phyloP scores from a whole-genome alignment of 2,888 invertebrate species.

The Diloba caeruleocephala region DNA sequence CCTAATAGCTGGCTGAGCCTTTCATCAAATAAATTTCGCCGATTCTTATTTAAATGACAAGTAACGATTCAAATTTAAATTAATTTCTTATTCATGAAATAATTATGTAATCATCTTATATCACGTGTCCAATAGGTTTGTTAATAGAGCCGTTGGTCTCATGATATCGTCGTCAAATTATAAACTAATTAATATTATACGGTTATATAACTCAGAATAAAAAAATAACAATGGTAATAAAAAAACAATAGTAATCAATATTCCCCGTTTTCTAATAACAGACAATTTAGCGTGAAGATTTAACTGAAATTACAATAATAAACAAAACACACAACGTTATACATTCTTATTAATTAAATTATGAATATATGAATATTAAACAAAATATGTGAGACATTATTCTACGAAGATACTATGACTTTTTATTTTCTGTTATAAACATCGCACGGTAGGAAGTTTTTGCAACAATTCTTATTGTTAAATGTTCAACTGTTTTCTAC shows the following conservation, averaged over 20 bases:
- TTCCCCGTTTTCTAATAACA: too few relatives aligned
- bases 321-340: too few relatives aligned
- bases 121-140: not conserved
- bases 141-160: too few relatives aligned
- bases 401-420: not conserved
- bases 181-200: not conserved
- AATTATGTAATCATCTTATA: slow-evolving; percentile 12
- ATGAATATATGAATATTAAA: too few relatives aligned
- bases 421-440: slow-evolving; percentile 10
- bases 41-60: not conserved
- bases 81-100: slow-evolving; percentile 6
- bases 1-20: slow-evolving; percentile 4
- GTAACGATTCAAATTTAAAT: slow-evolving; percentile 5
- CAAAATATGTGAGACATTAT: not conserved
- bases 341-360: too few relatives aligned
- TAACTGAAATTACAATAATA: too few relatives aligned
- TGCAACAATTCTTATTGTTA: slow-evolving; percentile 45
- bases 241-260: too few relatives aligned
- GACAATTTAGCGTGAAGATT: too few relatives aligned
- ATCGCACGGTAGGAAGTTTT: slow-evolving; percentile 27
- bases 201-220: too few relatives aligned
- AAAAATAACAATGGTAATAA: too few relatives aligned
- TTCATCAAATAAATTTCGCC: slow-evolving; percentile 8
- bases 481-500: slow-evolving; percentile 22
- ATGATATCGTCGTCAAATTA: not conserved